Conservation (phyloP, 2,113 vertebrate genomes). For the Rhinichthys klamathensis region DNA sequence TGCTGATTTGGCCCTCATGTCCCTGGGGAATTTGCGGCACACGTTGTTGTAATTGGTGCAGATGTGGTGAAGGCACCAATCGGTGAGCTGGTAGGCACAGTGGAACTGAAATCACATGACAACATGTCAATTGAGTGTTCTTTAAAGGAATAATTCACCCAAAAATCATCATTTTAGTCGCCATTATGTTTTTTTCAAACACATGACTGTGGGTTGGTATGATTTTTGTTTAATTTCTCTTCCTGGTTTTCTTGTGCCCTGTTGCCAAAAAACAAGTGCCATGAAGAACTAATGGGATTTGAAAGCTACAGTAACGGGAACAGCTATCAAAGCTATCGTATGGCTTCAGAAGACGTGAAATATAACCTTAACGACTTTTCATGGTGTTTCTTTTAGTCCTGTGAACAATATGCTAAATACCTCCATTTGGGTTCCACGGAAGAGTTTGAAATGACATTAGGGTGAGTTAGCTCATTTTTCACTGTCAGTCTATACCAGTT, state of each 20-base stretch:
- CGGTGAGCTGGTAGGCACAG: conserved; percentile 81
- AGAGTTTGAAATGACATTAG: background rate
- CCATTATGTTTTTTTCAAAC: background rate
- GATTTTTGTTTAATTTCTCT: background rate
- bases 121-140: background rate
- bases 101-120: conserved; percentile 75
- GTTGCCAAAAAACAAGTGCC: background rate
- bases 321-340: too few relatives aligned
- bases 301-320: too few relatives aligned
- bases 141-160: too few relatives aligned
- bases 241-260: background rate
- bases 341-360: background rate
- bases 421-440: background rate
- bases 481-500: background rate
- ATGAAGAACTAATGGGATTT: too few relatives aligned
- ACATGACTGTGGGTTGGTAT: background rate
- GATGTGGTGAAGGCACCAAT: conserved; percentile 88
- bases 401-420: background rate
- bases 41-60: conserved; percentile 89
- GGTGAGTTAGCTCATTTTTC: background rate
- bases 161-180: background rate
- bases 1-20: conserved; percentile 85
- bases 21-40: conserved; percentile 84
- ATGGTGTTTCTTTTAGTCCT: background rate
- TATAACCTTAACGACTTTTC: background rate